Evolutionary conservation across 2,113 vertebrate genomes (phyloP).

Genomic region (Phaethornis superciliosus): DNA sequence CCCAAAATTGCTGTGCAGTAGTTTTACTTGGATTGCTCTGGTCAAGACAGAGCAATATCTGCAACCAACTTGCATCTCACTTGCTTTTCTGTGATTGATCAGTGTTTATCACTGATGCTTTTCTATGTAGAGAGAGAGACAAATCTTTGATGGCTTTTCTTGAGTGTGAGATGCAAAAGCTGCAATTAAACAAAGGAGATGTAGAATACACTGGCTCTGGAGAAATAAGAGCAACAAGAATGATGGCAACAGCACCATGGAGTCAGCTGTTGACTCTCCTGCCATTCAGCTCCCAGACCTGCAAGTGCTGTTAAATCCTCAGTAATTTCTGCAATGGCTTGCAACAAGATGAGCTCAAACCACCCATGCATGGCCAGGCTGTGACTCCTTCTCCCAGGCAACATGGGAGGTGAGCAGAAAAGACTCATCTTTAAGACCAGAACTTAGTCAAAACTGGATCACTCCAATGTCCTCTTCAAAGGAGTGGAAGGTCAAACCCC

Average conservation of each 20-base stretch:
- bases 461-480: not conserved
- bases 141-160: not conserved
- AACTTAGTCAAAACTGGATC: not conserved
- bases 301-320: not conserved
- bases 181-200: not conserved
- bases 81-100: not conserved
- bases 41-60: not conserved
- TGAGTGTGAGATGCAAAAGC: not conserved
- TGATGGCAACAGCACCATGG: not conserved
- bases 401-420: not conserved
- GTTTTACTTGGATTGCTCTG: not conserved
- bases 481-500: not conserved
- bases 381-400: not conserved
- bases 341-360: not conserved
- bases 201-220: not conserved
- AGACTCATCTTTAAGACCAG: not conserved
- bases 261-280: not conserved
- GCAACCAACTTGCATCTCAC: not conserved
- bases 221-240: not conserved
- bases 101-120: not conserved
- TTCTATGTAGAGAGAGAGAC: not conserved
- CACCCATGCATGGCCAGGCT: fast-evolving
- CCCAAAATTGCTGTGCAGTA: not conserved
- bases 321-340: not conserved
- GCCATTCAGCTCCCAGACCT: not conserved